A percentile compares a stretch with the other conserved stretches of the same genome.
Evolutionary conservation across 1,140 invertebrate genomes (phyloP).

Genomic region (Physella acuta): DNA sequence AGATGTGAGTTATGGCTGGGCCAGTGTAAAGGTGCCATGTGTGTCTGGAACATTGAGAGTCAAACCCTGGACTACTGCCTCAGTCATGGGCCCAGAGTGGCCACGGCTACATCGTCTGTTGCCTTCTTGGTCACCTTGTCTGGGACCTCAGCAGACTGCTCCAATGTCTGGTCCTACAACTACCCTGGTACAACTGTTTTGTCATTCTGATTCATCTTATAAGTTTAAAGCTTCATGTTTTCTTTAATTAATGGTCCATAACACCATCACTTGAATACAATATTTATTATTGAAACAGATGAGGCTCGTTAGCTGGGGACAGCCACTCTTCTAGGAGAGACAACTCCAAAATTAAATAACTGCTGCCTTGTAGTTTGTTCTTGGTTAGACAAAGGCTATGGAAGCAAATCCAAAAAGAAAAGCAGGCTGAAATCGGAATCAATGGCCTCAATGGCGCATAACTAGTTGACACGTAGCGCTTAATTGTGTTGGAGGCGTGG

Average conservation of each 20-base stretch:
- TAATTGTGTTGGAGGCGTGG: no score
- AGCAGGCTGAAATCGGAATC: no score
- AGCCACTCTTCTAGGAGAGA: no score
- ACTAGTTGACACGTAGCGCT: no score
- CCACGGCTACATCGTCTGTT: conserved; percentile 28
- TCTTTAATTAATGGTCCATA: background rate
- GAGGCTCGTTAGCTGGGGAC: no score
- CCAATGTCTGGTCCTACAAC: conserved; percentile 41
- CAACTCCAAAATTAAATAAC: no score
- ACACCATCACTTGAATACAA: no score
- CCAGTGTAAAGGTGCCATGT: conserved; percentile 33
- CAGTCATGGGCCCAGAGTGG: conserved; percentile 24
- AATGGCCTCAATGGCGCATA: no score
- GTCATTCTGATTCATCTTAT: background rate
- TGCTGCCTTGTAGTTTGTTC: no score
- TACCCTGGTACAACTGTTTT: conserved; percentile 37
- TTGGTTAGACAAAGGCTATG: no score
- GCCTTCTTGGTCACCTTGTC: conserved; percentile 32
- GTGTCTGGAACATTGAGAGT: conserved; percentile 29
- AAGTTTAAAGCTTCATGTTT: background rate
- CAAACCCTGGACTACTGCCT: conserved; percentile 15
- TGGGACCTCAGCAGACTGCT: background rate
- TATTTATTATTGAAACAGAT: no score
- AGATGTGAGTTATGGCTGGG: conserved; percentile 42
- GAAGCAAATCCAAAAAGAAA: no score